These are phyloP conservation scores for Tiliacea aurago DNA, from an alignment of 2,888 invertebrate species.

Conservation along the genomic window DNA sequence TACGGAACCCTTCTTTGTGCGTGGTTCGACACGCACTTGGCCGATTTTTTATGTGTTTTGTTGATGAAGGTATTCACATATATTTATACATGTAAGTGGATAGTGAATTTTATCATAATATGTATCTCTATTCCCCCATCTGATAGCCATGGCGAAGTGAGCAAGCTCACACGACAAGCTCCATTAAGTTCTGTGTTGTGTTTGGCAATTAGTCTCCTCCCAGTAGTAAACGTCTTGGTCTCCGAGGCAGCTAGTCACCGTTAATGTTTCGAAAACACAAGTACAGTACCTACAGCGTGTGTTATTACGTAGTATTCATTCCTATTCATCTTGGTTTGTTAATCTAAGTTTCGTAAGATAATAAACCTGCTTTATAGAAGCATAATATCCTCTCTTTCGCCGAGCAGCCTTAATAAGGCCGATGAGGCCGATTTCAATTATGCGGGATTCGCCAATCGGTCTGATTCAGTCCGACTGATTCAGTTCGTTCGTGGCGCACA, in stretches of 20 bases:
- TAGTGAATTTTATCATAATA: too few relatives aligned
- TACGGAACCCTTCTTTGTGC: too few relatives aligned
- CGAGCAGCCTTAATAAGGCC: too few relatives aligned
- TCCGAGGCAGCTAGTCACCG: conserved; percentile 28
- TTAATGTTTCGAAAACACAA: conserved; percentile 13
- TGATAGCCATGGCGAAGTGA: conserved; percentile 6
- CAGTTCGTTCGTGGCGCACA: too few relatives aligned
- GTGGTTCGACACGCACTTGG: too few relatives aligned
- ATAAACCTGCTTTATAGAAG: neutral
- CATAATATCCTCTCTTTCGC: too few relatives aligned
- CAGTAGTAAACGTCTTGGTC: conserved; percentile 37
- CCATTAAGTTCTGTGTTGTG: conserved; percentile 45
- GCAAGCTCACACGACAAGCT: conserved; percentile 37
- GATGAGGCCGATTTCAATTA: too few relatives aligned
- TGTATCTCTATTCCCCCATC: neutral
- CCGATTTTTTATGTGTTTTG: neutral
- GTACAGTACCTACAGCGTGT: neutral
- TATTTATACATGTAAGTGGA: too few relatives aligned
- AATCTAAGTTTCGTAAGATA: neutral
- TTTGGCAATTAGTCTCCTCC: conserved; percentile 44
- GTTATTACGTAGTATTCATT: neutral
- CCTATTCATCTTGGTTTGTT: neutral
- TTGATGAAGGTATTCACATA: too few relatives aligned
- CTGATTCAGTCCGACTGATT: too few relatives aligned
- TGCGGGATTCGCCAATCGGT: too few relatives aligned